These are phyloP conservation scores for Drosophila longiperda DNA, from an alignment of 2,888 invertebrate genomes.

Conservation along the genomic window DNA sequence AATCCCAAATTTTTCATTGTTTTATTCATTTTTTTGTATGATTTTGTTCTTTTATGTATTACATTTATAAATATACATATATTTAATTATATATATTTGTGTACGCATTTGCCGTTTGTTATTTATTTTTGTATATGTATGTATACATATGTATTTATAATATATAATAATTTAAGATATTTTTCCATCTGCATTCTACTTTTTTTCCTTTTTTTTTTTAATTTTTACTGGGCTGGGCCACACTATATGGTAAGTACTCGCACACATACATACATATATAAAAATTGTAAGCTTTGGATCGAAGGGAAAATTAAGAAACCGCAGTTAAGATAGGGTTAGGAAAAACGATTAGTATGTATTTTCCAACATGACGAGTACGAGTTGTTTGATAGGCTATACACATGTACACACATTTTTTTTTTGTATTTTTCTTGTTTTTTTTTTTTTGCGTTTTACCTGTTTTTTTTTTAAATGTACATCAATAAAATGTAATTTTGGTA, in stretches of 20 bases:
- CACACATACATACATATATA: conserved; percentile 5
- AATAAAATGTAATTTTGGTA: conserved; percentile 56
- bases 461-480: conserved; percentile 35
- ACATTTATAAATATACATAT: conserved; percentile 53
- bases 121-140: conserved; percentile 23
- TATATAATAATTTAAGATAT: conserved; percentile 38
- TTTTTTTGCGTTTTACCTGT: conserved; percentile 3
- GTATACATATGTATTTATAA: conserved; percentile 31
- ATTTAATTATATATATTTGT: conserved; percentile 20
- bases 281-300: conserved; percentile 31
- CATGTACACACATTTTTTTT: background rate
- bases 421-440: background rate
- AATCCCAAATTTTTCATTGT: background rate
- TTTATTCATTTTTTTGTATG: conserved; percentile 1
- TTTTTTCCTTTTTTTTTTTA: conserved; percentile 1
- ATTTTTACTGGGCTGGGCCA: conserved; percentile 5
- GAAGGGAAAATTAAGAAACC: conserved; percentile 21
- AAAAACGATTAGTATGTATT: background rate
- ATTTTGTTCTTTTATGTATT: conserved; percentile 39
- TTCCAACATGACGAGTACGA: background rate
- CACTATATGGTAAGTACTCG: conserved; percentile 14
- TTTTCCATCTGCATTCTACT: conserved; percentile 20
- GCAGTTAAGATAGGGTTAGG: conserved; percentile 1
- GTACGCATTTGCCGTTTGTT: conserved; percentile 15
- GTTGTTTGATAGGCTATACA: conserved; percentile 3